Percentiles rank a stretch among this genome's conserved stretches.
Conservation (phyloP, 2,113 vertebrate species). For the Setophaga petechia region DNA sequence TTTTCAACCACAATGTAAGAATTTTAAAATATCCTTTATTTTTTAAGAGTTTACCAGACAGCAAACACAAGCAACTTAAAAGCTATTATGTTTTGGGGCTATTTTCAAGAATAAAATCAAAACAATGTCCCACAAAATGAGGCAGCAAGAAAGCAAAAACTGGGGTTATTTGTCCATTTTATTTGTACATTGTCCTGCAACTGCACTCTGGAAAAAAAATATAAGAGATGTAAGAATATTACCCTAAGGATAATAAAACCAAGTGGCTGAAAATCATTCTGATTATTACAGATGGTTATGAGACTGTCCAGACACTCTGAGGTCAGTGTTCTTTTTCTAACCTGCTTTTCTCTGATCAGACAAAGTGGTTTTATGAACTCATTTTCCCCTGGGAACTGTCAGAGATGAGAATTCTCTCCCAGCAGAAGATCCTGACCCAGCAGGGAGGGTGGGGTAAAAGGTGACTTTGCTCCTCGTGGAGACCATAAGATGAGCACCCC, state of each 20-base stretch:
- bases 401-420: neutral
- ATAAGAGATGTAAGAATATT: neutral
- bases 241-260: neutral
- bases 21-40: neutral
- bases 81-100: accelerated
- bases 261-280: neutral
- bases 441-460: neutral
- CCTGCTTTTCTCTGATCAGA: neutral
- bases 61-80: neutral
- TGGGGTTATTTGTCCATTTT: neutral
- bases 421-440: neutral
- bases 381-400: neutral
- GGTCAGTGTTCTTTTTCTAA: neutral
- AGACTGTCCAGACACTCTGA: neutral
- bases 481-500: neutral
- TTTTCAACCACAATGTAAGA: neutral
- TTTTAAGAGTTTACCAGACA: neutral
- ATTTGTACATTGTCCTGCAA: neutral
- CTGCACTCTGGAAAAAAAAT: too few relatives aligned
- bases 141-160: neutral
- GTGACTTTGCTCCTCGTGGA: neutral
- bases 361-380: neutral
- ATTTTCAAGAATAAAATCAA: neutral
- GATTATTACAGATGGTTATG: neutral
- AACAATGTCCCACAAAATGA: neutral